Base-by-base conservation (phyloP, 2,113 vertebrate species). In the Melanotaenia duboulayi region DNA sequence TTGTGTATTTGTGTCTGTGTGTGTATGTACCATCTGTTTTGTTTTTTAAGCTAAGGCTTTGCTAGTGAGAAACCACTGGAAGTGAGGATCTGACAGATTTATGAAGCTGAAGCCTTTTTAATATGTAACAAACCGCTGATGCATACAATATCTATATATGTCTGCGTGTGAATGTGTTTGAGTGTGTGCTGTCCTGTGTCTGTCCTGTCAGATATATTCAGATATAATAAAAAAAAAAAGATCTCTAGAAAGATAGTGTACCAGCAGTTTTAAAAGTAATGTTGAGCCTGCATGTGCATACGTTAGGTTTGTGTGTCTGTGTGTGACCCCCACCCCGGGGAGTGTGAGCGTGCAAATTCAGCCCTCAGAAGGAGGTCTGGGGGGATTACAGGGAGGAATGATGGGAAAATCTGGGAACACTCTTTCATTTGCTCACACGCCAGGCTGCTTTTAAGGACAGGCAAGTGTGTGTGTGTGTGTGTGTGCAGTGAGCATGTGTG, bases 321-420 rank as follows among this genome's bases (percentile, higher is more conserved):
- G 42, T 76, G 35, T 24, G 75, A 59, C 66, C 74, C 32, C 51
- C 40, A 49, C 28, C 9, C 74, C 7, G 60, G 83, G 65, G 90
- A 86, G 84, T 1, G 23, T 51, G 71, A 88, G 84, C 87, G 84
- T 92, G 91, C 87, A 87, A 85, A 85, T 81, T 78, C 86, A 82
- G 70, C 74, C 83, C 90, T 86, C 84, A 84, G 88, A 86, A 88
- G 88, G 81, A 92, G 83, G 88, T 90, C 90, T 91, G 52, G 73
- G 83, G 87, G 90, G 90, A 91, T 91, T 88, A 91, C 76, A 90
- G 85, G 87, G 72, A 87, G 90, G 84, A 90, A 83, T 78, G 88
- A 91, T 89, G 90, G 89, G 90, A 88, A 91, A 91, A 90, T 91
- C 87, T 89, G 81, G 84, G 88, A 89, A 85, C 81, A 84, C 83